Evolutionary conservation across 2,888 invertebrate genomes (phyloP), one percentile per base, ranked within the genome.

Genomic region (Aspidapion aeneum): DNA sequence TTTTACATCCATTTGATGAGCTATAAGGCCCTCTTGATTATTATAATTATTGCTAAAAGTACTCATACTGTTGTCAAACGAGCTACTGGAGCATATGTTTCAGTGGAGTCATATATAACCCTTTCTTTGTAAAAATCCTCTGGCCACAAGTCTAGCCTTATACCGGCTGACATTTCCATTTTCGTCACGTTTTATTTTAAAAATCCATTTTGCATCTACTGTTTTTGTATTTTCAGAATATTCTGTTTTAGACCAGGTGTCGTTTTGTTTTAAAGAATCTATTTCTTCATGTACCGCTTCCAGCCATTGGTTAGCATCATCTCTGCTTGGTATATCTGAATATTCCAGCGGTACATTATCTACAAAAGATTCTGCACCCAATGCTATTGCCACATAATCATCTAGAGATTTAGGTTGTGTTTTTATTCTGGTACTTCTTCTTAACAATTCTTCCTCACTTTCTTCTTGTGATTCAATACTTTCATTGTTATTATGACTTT

Each of bases 241-340:
- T 12, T 57, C 18, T 20, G 58, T 61, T 19, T 69, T 55, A 20
- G 55, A 61, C 72, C 71, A 71, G 1, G 70, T 69, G 52, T 70
- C 55, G 57, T 69, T 68, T 52, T 69, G 54, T 19, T 58, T 17
- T 18, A 71, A 54, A 18, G 71, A 59, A n/a, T 63, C 54, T 3
- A 71, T 52, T 68, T 71, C 72, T 60, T 70, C 67, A 60, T 70
- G 1, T 7, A 72, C 59, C 17, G 69, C 71, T 21, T 62, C 17
- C n/a, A 59, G 49, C 69, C 68, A 71, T 7, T 65, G n/a, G 16
- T 58, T 18, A n/a, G 22, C 49, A 18, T 58, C 58, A 9, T 12
- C 18, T 12, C 58, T 9, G 49, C 12, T 50, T 56, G 20, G 12
- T 21, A 61, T 59, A 16, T 67, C 67, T 21, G 61, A 58, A 49